These are phyloP conservation scores for Cygnus atratus DNA, from an alignment of 2,113 vertebrate genomes.

Conservation along the genomic window DNA sequence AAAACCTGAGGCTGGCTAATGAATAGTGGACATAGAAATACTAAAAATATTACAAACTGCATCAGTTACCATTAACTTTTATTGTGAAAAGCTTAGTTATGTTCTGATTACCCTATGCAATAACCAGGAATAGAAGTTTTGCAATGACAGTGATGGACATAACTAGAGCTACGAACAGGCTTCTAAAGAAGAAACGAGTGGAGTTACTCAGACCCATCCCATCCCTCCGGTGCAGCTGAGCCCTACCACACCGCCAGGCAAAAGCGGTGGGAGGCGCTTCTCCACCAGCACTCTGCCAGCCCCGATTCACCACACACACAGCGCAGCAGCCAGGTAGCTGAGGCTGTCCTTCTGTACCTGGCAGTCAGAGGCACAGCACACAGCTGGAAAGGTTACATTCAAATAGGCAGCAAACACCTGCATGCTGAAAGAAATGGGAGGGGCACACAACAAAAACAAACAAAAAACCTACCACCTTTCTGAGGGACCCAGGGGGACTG, in stretches of 20 bases:
- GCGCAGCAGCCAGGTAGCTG: not conserved
- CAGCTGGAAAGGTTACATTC: not conserved
- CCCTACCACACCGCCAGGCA: not conserved
- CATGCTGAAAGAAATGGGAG: not conserved
- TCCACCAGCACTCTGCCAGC: not conserved
- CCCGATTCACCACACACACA: not conserved
- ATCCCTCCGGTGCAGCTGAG: not conserved
- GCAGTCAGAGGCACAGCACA: not conserved
- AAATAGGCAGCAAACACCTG: not conserved
- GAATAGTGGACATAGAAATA: not conserved
- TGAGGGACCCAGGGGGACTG: not conserved
- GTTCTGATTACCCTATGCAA: not conserved
- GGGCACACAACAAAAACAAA: not conserved
- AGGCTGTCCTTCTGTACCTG: accelerated
- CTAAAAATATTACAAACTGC: not conserved
- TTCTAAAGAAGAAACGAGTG: not conserved
- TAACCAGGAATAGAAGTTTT: not conserved
- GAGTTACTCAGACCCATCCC: not conserved
- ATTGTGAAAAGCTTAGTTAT: not conserved
- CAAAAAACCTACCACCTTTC: not conserved
- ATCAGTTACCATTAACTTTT: not conserved
- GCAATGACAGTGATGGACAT: not conserved
- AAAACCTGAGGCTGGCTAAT: not conserved
- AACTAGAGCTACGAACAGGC: not conserved
- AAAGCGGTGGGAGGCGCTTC: not conserved